Evolutionary conservation across 2,888 invertebrate genomes (phyloP).

Genomic region (Zygogramma bicolorata): DNA sequence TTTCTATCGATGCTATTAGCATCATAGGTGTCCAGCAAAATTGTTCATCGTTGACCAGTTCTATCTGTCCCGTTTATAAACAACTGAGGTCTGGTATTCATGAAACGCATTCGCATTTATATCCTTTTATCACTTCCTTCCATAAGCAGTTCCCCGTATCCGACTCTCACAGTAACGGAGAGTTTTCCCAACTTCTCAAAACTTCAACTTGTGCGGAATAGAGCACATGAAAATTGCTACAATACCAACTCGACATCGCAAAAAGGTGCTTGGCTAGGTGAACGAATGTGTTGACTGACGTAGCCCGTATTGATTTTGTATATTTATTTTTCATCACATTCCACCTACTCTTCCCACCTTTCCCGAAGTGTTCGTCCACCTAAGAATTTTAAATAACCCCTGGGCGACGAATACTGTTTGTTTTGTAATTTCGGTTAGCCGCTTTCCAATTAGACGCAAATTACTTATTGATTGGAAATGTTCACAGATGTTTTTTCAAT

Average conservation of each 20-base stretch:
- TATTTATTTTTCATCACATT: not conserved
- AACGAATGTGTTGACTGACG: slow-evolving; percentile 1
- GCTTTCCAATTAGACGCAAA: slow-evolving; percentile 18
- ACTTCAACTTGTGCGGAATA: not conserved
- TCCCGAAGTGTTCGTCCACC: not conserved
- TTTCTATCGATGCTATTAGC: too few relatives aligned
- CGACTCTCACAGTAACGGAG: too few relatives aligned
- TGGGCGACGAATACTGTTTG: slow-evolving; percentile 4
- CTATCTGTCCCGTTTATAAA: too few relatives aligned
- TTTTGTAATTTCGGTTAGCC: slow-evolving; percentile 20
- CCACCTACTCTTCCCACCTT: not conserved
- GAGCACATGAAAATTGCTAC: not conserved
- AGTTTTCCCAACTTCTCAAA: too few relatives aligned
- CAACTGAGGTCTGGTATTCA: too few relatives aligned
- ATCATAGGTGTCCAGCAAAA: too few relatives aligned
- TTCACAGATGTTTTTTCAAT: slow-evolving; percentile 7
- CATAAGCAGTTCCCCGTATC: too few relatives aligned
- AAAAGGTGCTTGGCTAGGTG: not conserved
- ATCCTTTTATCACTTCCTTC: too few relatives aligned
- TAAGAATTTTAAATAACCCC: not conserved
- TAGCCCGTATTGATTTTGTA: not conserved
- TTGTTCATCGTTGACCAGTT: too few relatives aligned
- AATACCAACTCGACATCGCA: not conserved
- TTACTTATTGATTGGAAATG: slow-evolving; percentile 22
- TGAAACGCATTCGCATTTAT: too few relatives aligned